Conservation (phyloP, 2,113 vertebrate genomes). For the Bufo gargarizans region DNA sequence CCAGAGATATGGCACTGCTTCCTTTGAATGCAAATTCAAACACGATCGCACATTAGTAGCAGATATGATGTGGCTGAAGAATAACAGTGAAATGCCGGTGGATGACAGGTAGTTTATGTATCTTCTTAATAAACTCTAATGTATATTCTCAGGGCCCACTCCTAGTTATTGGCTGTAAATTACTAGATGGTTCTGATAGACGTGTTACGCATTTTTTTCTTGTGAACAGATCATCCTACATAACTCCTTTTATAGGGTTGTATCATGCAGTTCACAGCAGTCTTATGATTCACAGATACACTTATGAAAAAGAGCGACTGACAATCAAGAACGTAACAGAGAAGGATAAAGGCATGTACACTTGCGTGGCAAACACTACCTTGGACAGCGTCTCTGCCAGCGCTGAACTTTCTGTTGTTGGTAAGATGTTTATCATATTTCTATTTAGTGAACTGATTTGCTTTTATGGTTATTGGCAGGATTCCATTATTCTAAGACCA, state of each 20-base stretch:
- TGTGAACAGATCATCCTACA: not conserved
- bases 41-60: conserved; percentile 84
- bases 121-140: not conserved
- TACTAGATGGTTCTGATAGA: not conserved
- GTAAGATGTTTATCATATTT: conserved; percentile 72
- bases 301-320: conserved; percentile 82
- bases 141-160: no score
- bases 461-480: not conserved
- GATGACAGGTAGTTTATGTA: conserved; percentile 82
- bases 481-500: no score
- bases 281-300: conserved; percentile 75
- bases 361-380: conserved; percentile 89
- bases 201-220: not conserved
- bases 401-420: conserved; percentile 89
- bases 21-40: conserved; percentile 92
- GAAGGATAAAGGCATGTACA: conserved; percentile 86
- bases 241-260: not conserved
- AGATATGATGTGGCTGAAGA: conserved; percentile 86
- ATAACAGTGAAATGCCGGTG: conserved; percentile 81
- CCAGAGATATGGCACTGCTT: conserved; percentile 80
- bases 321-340: conserved; percentile 85
- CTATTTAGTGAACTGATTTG: not conserved
- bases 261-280: not conserved
- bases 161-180: no score
- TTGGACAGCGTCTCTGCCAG: conserved; percentile 92